Conservation (phyloP, 1,140 invertebrate species). For the Drosophila nigromelanica region DNA sequence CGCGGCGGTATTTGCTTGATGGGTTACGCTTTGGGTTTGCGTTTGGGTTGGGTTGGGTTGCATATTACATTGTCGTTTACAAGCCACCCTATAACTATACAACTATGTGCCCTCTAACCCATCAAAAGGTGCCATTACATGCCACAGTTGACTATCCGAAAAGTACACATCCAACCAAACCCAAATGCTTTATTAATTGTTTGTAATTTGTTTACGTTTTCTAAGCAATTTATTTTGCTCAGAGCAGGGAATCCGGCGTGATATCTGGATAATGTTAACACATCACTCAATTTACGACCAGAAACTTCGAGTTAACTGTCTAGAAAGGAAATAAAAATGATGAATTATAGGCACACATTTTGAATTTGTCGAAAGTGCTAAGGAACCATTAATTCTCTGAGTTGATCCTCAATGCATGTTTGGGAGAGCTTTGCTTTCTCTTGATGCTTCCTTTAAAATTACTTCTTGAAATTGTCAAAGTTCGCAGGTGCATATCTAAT, state of each 20-base stretch:
- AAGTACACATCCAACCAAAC: constrained; percentile 25
- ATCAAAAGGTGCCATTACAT: constrained; percentile 53
- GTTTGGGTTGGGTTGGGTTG: constrained; percentile 15
- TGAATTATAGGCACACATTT: constrained; percentile 5
- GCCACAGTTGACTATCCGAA: constrained; percentile 5
- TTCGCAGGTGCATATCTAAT: too few relatives aligned
- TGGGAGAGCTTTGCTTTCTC: not conserved
- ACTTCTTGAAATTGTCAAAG: too few relatives aligned
- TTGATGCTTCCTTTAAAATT: too few relatives aligned
- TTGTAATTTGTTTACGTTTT: constrained; percentile 79
- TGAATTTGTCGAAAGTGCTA: not conserved
- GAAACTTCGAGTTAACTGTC: constrained; percentile 2
- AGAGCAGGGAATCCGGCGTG: constrained; percentile 34
- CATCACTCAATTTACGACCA: constrained; percentile 18
- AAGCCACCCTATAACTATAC: constrained; percentile 47
- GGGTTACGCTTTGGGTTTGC: constrained; percentile 18
- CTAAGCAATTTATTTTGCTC: constrained; percentile 61
- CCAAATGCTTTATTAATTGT: constrained; percentile 64
- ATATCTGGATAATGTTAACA: constrained; percentile 17
- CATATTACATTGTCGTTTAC: constrained; percentile 68
- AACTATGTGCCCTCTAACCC: constrained; percentile 37
- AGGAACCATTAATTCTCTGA: not conserved
- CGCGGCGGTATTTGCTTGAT: constrained; percentile 32
- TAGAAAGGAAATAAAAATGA: not conserved
- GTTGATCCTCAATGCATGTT: not conserved